Evolutionary conservation across 2,113 vertebrate species (phyloP), one percentile per base, ranked within the genome.

Genomic region (Seriola aureovittata): DNA sequence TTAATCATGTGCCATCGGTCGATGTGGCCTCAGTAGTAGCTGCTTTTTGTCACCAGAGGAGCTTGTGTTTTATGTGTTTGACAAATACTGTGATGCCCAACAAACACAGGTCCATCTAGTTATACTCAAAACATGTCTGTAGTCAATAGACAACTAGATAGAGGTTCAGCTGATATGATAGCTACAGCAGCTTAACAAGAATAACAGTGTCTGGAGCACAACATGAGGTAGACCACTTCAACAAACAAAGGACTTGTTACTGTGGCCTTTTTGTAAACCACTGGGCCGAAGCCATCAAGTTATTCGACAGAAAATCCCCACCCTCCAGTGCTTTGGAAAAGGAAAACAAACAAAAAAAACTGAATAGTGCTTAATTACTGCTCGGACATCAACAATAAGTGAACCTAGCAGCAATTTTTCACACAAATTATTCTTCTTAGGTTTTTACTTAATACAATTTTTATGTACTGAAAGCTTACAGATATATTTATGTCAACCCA

Each of bases 181-280:
- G 78, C 44, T 65, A 65, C 71, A 87, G 77, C 87, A 81, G 88
- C 90, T 87, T 85, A 70, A 78, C 71, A 81, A 82, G 66, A 75
- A 73, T 1, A 88, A 83, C 66, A 82, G 82, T 52, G 62, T 85
- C 16, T 38, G 8, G 77, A 65, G 74, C 59, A 66, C 78, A 73
- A 76, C 72, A 68, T 87, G 91, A 93, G 91, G 91, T 91, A 91
- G 89, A 89, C 63, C 85, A 21, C 70, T 70, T 82, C 17, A 71
- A 72, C 72, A 69, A 32, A 72, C 84, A 81, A 38, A 34, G 50
- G 67, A 23, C 72, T 42, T 0, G 69, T 72, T 59, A 68, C 74
- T 17, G 48, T 48, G 73, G 84, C 74, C 65, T 64, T 70, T 78
- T 78, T 67, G 80, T 76, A 76, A 87, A 83, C 76, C 69, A 77